Evolutionary conservation across 2,797 vertebrate genomes (phyloP).

Genomic region (Podargus strigoides): DNA sequence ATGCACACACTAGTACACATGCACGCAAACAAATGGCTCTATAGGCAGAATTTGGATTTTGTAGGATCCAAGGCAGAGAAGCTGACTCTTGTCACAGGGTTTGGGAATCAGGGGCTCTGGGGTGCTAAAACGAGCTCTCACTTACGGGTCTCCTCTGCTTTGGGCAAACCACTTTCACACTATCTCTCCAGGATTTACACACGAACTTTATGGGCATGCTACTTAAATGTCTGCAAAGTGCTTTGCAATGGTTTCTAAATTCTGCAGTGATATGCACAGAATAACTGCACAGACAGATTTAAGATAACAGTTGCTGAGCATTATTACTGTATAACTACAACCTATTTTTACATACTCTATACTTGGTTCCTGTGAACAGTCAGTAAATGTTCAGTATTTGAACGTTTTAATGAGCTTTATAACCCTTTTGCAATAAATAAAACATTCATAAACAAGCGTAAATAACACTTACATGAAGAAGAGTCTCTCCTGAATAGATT

Average conservation of each 20-base stretch:
- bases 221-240: conserved; percentile 16
- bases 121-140: background rate
- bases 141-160: background rate
- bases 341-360: conserved; percentile 20
- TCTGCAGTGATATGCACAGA: conserved; percentile 3
- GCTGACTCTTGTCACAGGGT: background rate
- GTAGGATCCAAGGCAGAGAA: conserved; percentile 56
- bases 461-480: conserved; percentile 73
- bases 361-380: conserved; percentile 40
- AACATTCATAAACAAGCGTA: conserved; percentile 58
- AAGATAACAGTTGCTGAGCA: conserved; percentile 9
- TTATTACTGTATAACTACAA: conserved; percentile 9
- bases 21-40: conserved; percentile 17
- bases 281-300: background rate
- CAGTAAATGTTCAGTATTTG: conserved; percentile 7
- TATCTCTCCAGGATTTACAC: background rate
- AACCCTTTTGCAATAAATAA: conserved; percentile 31
- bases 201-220: background rate
- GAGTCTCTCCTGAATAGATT: conserved; percentile 64
- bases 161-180: background rate
- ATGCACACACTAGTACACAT: background rate
- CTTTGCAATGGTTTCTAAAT: conserved; percentile 3
- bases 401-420: conserved; percentile 16
- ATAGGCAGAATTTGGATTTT: conserved; percentile 56
- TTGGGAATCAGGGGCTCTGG: background rate